A percentile compares a stretch with the other conserved stretches of the same genome.
Conservation (phyloP, 92 coral and sea anemone species). For the Palythoa heliodiscus region DNA sequence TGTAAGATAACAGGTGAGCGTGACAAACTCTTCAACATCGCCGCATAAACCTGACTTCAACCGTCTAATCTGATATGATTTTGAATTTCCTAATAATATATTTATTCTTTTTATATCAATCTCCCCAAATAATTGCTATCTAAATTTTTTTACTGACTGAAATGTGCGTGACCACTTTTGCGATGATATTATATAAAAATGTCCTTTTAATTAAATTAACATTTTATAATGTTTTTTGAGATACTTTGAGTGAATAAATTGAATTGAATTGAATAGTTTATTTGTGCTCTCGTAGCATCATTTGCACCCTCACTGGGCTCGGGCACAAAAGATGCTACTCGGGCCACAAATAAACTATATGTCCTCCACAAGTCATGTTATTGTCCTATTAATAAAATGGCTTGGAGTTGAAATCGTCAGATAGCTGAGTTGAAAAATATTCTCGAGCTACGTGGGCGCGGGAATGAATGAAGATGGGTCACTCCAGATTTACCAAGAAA, state of each 20-base stretch:
- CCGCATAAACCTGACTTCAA: neutral
- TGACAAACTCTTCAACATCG: too few species aligned
- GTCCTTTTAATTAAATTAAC: neutral
- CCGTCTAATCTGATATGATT: neutral
- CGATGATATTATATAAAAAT: too few species aligned
- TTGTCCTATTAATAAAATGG: too few species aligned
- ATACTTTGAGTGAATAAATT: too few species aligned
- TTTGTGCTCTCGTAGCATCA: too few species aligned
- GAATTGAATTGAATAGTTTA: too few species aligned
- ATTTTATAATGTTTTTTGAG: too few species aligned
- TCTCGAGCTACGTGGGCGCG: neutral
- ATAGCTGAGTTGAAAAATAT: neutral
- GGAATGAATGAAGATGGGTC: neutral
- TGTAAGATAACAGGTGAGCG: too few species aligned
- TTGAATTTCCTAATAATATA: neutral
- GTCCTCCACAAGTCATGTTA: too few species aligned
- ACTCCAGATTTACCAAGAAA: neutral
- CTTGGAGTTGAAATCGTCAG: neutral
- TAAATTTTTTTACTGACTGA: neutral
- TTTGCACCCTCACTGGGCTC: too few species aligned
- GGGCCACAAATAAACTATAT: too few species aligned
- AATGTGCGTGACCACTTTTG: neutral
- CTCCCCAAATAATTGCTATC: neutral
- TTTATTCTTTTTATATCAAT: neutral
- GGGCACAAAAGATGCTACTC: too few species aligned